Percentiles rank a stretch among this genome's conserved stretches.
Conservation (phyloP, 2,797 vertebrate species). For the Trematomus bernacchii region DNA sequence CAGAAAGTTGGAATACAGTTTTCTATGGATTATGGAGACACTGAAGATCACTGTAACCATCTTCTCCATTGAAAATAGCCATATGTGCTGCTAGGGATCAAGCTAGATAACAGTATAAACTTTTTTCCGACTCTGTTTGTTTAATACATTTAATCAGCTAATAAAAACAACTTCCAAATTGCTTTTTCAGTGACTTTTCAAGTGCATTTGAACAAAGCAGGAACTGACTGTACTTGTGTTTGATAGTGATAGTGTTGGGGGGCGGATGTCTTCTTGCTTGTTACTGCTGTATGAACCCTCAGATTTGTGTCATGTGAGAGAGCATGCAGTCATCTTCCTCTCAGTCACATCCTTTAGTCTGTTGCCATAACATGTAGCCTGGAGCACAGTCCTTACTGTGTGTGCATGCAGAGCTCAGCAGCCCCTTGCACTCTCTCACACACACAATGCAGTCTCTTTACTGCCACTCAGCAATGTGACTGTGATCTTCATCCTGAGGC, state of each 20-base stretch:
- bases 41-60: background rate
- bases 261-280: background rate
- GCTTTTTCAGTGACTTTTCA: background rate
- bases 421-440: background rate
- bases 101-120: background rate
- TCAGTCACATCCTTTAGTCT: constrained; percentile 50
- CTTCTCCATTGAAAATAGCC: background rate
- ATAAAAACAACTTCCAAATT: background rate
- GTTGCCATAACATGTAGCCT: constrained; percentile 35
- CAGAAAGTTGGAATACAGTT: background rate
- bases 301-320: constrained; percentile 55
- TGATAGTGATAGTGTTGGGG: background rate
- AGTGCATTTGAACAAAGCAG: constrained; percentile 26
- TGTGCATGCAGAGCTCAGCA: constrained; percentile 8
- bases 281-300: constrained; percentile 3
- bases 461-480: constrained; percentile 25
- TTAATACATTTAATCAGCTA: background rate
- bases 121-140: background rate
- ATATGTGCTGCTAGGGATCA: background rate
- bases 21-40: background rate
- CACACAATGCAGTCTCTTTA: constrained; percentile 34
- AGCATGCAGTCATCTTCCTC: constrained; percentile 35
- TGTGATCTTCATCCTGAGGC: background rate
- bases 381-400: constrained; percentile 31
- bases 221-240: constrained; percentile 5